phyloP scores from a whole-genome alignment of 2,113 vertebrate genomes.

The Xerus inauris region DNA sequence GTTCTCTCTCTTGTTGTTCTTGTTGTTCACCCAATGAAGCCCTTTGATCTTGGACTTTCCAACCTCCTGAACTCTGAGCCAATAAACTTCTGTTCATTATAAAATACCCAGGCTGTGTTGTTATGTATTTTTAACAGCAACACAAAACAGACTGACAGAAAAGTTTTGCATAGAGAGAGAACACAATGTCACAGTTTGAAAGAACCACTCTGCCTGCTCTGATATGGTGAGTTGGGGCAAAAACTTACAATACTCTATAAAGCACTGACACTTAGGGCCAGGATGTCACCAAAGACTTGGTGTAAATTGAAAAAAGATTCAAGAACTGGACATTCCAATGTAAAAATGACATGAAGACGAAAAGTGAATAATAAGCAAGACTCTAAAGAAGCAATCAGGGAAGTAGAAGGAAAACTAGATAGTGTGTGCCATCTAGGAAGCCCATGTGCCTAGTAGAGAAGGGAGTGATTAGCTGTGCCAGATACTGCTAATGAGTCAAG shows the following conservation, averaged over 20 bases:
- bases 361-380: background rate
- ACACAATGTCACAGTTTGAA: background rate
- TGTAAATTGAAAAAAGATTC: background rate
- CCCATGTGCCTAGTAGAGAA: background rate
- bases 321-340: background rate
- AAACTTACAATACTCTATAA: background rate
- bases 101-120: background rate
- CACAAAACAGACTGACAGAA: background rate
- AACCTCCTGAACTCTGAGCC: background rate
- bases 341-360: background rate
- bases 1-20: background rate
- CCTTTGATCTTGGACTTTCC: background rate
- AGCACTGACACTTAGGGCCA: background rate
- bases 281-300: background rate
- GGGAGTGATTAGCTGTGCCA: background rate
- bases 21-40: rapidly evolving
- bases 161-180: background rate
- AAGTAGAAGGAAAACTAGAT: background rate
- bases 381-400: background rate
- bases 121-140: background rate
- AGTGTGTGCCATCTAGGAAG: background rate
- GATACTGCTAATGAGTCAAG: background rate
- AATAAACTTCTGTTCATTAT: background rate
- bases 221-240: background rate
- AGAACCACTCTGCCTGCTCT: background rate